Evolutionary conservation across 2,888 invertebrate species (phyloP), one percentile per base, ranked within the genome.

Genomic region (Plagodis dolabraria): DNA sequence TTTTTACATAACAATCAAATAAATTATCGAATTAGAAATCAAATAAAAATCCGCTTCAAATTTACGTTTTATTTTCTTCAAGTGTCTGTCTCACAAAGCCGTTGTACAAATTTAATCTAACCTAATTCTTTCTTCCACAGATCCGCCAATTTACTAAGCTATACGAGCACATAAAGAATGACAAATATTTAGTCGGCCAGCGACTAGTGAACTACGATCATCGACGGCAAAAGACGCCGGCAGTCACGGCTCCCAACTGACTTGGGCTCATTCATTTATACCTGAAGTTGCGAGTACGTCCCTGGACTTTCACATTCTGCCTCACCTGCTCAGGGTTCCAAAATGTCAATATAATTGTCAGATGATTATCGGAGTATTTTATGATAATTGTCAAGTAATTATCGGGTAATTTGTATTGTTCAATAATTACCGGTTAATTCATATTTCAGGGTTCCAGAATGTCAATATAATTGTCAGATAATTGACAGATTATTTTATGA

Each of bases 141-240:
- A 95, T 98, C 58, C 95, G 96, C 57, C 99, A 99, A 84, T 98
- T 99, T 92, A 96, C 95, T 77, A 97, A 98, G 77, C 93, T 99
- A 12, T 99, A 99, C 86, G 98, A 99, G 83, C 99, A 99, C 88
- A 99, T 99, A 80, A 99, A 99, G 92, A 99, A 99, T 89, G 99
- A 99, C 91, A 99, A 99, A 92, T 99, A 99, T 92, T 94, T 99
- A 50, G 99, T 99, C 10, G 99, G 99, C 0, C 97, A 98, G 77
- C 94, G 99, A 70, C 94, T 99, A 69, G 99, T 99, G 35, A 99
- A 99, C 93, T 99, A 99, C 91, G 98, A 99, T 83, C 97, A 97
- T 81, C 94, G 96, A 70, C 93, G 95, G 72, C 94, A 95, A 69
- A 96, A 95, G 77, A 89, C 83, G 74, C 89, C 82, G 38, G 72